Base-by-base conservation (phyloP, 2,797 vertebrate species). In the Aythya fuligula region DNA sequence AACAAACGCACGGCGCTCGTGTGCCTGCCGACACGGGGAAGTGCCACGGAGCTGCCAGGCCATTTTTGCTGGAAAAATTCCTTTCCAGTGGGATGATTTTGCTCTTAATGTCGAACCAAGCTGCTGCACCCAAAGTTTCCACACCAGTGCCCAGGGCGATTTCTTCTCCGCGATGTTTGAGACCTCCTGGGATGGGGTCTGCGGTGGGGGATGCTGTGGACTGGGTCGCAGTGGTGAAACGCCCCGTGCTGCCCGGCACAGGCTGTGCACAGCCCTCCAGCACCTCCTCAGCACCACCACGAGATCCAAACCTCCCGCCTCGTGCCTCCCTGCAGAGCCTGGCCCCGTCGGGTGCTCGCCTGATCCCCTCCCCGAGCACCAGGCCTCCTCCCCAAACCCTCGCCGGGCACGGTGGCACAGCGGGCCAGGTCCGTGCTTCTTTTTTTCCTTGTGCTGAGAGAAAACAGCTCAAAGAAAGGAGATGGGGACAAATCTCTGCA, bases 1-100 rank as follows among this genome's bases (percentile, higher is more conserved):
- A 41, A 61, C 2, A 2, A 19, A 51, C 11, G 0, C 66, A 5
- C 0, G 5, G 80, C 7, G 4, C 49, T 28, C 12, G 4, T 1
- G 9, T n/a, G 79, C 57, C 69, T 20, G 53, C 28, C 80, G 70
- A 45, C 77, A 11, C 34, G 38, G 77, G 65, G 82, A 86, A 81
- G 65, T 4, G 72, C 79, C 36, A 10, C 0, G 28, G 34, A 67
- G 8, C 51, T 15, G 25, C 25, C 3, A 27, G 14, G 51, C 14
- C 14, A 41, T 0, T 2, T 0, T 72, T 62, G 8, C 88, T 41
- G 85, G 88, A 91, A 86, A 79, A 84, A 73, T 14, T 1, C 0
- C 11, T 64, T 83, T 67, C 81, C 72, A 78, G 73, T 17, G 11
- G 39, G 64, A 47, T 21, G n/a, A 56, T 45, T 67, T 58, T 14